Base-by-base conservation (phyloP, 2,797 vertebrate genomes). In the Myotis daubentonii region DNA sequence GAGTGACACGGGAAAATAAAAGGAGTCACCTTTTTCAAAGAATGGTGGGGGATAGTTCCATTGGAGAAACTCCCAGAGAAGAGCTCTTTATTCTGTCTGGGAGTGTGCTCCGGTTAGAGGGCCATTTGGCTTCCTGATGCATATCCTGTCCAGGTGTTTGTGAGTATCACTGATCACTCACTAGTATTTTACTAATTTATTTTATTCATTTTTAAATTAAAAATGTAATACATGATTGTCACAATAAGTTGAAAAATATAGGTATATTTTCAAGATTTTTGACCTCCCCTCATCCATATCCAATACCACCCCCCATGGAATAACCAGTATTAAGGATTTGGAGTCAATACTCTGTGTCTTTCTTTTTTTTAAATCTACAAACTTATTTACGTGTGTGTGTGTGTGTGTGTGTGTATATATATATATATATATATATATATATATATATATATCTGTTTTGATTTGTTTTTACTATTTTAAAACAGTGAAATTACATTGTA, bases 401-500 rank as follows among this genome's bases (percentile, higher is more conserved):
- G n/a, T n/a, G n/a, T n/a, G n/a, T n/a, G n/a, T n/a, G n/a, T n/a
- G n/a, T n/a, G n/a, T n/a, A n/a, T n/a, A n/a, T n/a, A n/a, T n/a
- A n/a, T n/a, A n/a, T n/a, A n/a, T n/a, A n/a, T n/a, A n/a, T n/a
- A n/a, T n/a, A n/a, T n/a, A n/a, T n/a, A n/a, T n/a, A n/a, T n/a
- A 3, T 76, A 49, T 55, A 38, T n/a, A 41, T 44, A 44, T 44
- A 9, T 10, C 23, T 62, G 11, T 47, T 90, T 82, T 78, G 33
- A 12, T 66, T 44, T 86, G 22, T 41, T 89, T 76, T 89, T 75
- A 87, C n/a, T 90, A 2, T 74, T 94, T 91, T 78, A 23, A 91
- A 91, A 20, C 47, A 74, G 3, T 81, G 47, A 44, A 20, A 38
- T 83, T 57, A 30, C 2, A 20, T 84, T n/a, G 13, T 55, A 41